Conservation (phyloP, 2,888 invertebrate genomes). For the Morpho achilles region DNA sequence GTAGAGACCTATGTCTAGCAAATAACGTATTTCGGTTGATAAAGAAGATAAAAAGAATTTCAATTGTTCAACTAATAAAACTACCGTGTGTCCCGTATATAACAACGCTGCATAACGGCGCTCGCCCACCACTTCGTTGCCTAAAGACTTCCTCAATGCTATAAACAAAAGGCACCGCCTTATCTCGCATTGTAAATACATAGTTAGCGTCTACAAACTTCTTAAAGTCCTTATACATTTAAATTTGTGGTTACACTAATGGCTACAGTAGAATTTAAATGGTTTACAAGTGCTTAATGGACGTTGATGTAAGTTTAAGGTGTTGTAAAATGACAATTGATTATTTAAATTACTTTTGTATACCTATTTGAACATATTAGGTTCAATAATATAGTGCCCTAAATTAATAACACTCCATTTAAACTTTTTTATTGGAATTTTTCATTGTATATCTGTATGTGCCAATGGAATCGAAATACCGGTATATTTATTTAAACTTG, state of each 20-base stretch:
- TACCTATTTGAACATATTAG: too few species aligned
- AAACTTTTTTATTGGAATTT: too few species aligned
- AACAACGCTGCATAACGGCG: slow-evolving; percentile 51
- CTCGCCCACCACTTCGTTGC: slow-evolving; percentile 39
- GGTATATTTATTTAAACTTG: too few species aligned
- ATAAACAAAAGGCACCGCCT: slow-evolving; percentile 64
- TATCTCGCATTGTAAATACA: slow-evolving; percentile 64
- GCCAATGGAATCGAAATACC: too few species aligned
- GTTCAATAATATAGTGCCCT: too few species aligned
- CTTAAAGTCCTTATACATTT: slow-evolving; percentile 25
- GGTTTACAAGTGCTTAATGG: slow-evolving; percentile 19
- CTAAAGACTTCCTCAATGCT: slow-evolving; percentile 61
- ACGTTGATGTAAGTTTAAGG: slow-evolving; percentile 11
- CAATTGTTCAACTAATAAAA: neutral
- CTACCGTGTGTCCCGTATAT: slow-evolving; percentile 23
- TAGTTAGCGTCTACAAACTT: slow-evolving; percentile 35
- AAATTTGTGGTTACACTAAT: slow-evolving; percentile 23
- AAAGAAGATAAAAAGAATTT: neutral
- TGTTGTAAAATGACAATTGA: slow-evolving; percentile 1
- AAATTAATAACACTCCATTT: too few species aligned
- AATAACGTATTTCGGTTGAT: neutral
- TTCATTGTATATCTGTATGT: too few species aligned
- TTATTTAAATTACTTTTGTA: too few species aligned
- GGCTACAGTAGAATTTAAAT: slow-evolving; percentile 20
- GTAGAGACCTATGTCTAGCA: neutral